Evolutionary conservation across 2,113 vertebrate genomes (phyloP), one percentile per base, ranked within the genome.

Genomic region (Felis chaus): DNA sequence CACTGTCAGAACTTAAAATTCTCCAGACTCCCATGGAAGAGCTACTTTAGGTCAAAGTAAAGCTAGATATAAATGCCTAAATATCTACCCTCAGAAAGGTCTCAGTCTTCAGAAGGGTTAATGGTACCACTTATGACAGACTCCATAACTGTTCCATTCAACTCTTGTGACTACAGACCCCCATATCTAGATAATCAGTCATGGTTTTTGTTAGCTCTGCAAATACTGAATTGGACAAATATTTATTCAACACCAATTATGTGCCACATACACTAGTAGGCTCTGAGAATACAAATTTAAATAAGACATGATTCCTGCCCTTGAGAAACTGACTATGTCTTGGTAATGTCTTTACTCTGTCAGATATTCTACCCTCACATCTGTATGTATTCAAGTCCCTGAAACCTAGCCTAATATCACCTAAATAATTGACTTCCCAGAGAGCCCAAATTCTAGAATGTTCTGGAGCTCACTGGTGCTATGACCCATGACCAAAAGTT

Each of bases 1-100:
- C 65, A 90, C 39, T 85, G 53, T 93, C 36, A 95, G 96, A 95
- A 97, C 48, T 97, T 94, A 92, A 97, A 98, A 95, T 96, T 96
- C 90, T 82, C 86, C 27, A 94, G 84, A 91, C 29, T 88, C 19
- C 9, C 61, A 33, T 33, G 12, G 25, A 29, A 84, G 76, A 94
- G 36, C n/a, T 93, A 5, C 78, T 84, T 91, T 57, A 23, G 73
- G 90, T 97, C 93, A 97, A 96, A 97, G 65, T 91, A 36, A 11
- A 87, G 66, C 55, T 31, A 86, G 41, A 61, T 79, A 50, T 36
- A 83, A 85, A 85, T 91, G 55, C 45, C 45, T 39, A 91, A 5
- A 85, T 84, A 85, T 84, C 27, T 88, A 18, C n/a, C 57, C 84
- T 84, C 65, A 68, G 14, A 89, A 93, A 8, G 11, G 1, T 48